Evolutionary conservation across 2,113 vertebrate genomes (phyloP), one percentile per base, ranked within the genome.

Genomic region (Euleptes europaea): DNA sequence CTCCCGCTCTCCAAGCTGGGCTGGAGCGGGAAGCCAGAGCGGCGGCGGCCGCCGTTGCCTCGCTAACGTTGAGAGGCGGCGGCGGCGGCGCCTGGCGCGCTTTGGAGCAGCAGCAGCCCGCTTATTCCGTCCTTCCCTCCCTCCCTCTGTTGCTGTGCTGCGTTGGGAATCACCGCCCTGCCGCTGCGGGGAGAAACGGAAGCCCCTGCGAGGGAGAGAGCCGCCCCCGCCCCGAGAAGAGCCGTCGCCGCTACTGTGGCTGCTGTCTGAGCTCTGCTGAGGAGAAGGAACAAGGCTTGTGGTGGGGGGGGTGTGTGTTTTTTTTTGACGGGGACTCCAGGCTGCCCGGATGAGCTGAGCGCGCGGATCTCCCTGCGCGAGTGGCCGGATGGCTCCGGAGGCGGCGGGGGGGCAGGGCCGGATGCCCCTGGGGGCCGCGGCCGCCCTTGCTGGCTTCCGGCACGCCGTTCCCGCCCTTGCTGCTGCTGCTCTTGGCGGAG

Each of bases 341-440:
- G 71, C 73, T 44, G 57, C 72, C 40, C 63, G 90, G 72, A 38
- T 11, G 82, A 86, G 86, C 76, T n/a, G 84, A 82, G 84, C 87
- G 80, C 88, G 17, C 86, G 83, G 38, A 77, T 84, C 88, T 82
- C 85, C 77, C 80, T 71, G 40, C 65, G 89, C 82, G 31, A 17
- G 75, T n/a, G 71, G 47, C 74, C 65, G 80, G 84, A 85, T 85
- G 88, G 76, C 89, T 88, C 70, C 78, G 33, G 77, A 69, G 78
- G 69, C 86, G 88, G 77, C 84, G 88, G 90, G 84, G 91, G 78
- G 78, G 89, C 54, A 33, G 81, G 92, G 86, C 91, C 93, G 87
- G 89, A 92, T 94, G 93, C 93, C 92, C 88, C 82, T 78, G 69
- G 92, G 93, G 90, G 86, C 84, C 86, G 73, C 49, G 89, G 88